These are phyloP conservation scores for Murina feae DNA, from an alignment of 2,113 vertebrate species.

Conservation along the genomic window DNA sequence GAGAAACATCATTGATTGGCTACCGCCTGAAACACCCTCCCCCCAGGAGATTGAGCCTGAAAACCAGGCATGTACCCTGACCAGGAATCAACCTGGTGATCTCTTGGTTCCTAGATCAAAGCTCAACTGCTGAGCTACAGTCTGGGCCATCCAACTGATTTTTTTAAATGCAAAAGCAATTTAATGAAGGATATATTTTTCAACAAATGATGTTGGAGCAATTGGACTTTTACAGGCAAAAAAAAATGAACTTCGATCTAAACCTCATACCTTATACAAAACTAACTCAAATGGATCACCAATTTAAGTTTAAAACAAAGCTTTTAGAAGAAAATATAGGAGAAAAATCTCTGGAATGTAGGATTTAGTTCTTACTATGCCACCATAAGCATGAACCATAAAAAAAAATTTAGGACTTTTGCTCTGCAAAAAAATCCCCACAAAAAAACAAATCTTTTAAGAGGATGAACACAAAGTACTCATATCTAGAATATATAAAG, in stretches of 20 bases:
- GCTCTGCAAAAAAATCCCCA: neutral
- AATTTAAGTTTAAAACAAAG: neutral
- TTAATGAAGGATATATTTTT: neutral
- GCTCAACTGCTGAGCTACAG: too few species aligned
- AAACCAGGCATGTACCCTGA: too few species aligned
- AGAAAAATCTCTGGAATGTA: neutral
- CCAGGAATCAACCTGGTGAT: too few species aligned
- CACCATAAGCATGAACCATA: neutral
- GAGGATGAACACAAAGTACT: constrained; percentile 5
- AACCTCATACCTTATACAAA: neutral
- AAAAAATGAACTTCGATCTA: neutral
- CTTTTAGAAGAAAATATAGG: neutral
- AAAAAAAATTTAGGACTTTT: constrained; percentile 21
- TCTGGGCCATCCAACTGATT: too few species aligned
- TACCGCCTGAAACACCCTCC: too few species aligned
- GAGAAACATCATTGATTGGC: too few species aligned
- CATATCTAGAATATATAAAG: neutral
- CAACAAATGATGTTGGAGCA: neutral
- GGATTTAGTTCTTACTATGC: neutral
- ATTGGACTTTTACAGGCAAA: neutral
- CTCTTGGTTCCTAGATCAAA: too few species aligned
- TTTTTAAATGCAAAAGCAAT: neutral
- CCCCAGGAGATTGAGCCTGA: too few species aligned
- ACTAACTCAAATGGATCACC: neutral
- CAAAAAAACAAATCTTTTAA: neutral